Evolutionary conservation across 2,797 vertebrate species (phyloP).

Genomic region (Cryptoprocta ferox): DNA sequence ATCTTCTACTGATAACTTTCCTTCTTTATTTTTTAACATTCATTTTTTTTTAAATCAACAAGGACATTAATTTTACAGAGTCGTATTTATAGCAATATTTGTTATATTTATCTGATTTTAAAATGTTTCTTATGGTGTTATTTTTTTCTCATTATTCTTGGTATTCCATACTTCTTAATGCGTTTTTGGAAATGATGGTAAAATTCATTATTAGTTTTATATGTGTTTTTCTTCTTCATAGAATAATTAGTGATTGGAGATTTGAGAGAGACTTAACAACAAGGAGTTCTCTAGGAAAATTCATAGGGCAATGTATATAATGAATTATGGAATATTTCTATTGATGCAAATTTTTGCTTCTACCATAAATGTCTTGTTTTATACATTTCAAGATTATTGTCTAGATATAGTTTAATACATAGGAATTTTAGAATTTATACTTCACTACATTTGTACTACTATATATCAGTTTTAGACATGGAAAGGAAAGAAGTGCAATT

Average conservation of each 20-base stretch:
- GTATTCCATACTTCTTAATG: constrained; percentile 82
- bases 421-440: constrained; percentile 6
- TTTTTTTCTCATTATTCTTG: constrained; percentile 82
- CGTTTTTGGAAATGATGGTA: constrained; percentile 75
- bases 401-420: constrained; percentile 36
- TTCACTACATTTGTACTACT: constrained; percentile 20
- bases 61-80: constrained; percentile 69
- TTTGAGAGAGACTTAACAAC: constrained; percentile 40
- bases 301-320: constrained; percentile 11
- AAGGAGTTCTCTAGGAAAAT: constrained; percentile 60
- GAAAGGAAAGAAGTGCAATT: constrained; percentile 9
- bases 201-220: constrained; percentile 70
- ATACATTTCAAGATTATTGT: constrained; percentile 51
- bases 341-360: constrained; percentile 66
- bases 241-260: constrained; percentile 47
- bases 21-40: constrained; percentile 80
- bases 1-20: constrained; percentile 86
- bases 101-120: constrained; percentile 86
- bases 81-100: constrained; percentile 80
- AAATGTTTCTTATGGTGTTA: constrained; percentile 69
- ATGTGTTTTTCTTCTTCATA: constrained; percentile 68
- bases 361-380: constrained; percentile 54
- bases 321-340: constrained; percentile 59
- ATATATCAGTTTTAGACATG: neutral
- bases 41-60: constrained; percentile 79